Percentiles rank a stretch among this genome's conserved stretches.
These are phyloP conservation scores for Reinhardtius hippoglossoides DNA, from an alignment of 2,113 vertebrate genomes.

Conservation along the genomic window DNA sequence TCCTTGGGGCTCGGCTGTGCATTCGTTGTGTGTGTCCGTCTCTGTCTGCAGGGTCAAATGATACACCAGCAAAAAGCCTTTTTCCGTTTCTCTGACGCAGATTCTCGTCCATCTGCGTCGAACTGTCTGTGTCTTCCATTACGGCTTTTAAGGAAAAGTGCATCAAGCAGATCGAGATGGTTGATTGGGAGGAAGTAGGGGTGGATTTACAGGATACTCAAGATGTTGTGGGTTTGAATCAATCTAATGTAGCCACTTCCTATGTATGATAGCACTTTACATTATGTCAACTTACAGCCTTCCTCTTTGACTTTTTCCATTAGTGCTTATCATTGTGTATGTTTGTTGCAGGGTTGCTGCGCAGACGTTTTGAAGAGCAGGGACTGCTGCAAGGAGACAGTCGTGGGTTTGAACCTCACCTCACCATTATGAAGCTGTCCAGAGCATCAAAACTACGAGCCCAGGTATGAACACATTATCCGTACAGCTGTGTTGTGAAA, in stretches of 20 bases:
- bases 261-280: not conserved
- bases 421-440: constrained; percentile 98
- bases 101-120: constrained; percentile 6
- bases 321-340: constrained; percentile 10
- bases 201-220: not conserved
- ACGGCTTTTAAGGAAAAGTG: too few relatives aligned
- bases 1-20: constrained; percentile 38
- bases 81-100: constrained; percentile 1
- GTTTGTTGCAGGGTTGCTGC: constrained; percentile 84
- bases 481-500: too few relatives aligned
- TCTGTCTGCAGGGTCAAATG: constrained; percentile 2
- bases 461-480: constrained; percentile 79
- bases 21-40: constrained; percentile 12
- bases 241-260: not conserved
- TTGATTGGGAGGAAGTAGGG: not conserved
- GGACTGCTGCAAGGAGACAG: constrained; percentile 85
- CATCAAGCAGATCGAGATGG: not conserved
- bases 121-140: not conserved
- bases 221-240: not conserved
- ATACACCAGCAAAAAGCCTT: not conserved
- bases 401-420: constrained; percentile 90
- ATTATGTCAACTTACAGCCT: not conserved
- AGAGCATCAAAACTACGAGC: constrained; percentile 86
- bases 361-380: constrained; percentile 87
- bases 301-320: not conserved